Percentiles rank a stretch among this genome's conserved stretches.
These are phyloP conservation scores for Lithodes maja DNA, from an alignment of 2,888 invertebrate genomes.

Conservation along the genomic window DNA sequence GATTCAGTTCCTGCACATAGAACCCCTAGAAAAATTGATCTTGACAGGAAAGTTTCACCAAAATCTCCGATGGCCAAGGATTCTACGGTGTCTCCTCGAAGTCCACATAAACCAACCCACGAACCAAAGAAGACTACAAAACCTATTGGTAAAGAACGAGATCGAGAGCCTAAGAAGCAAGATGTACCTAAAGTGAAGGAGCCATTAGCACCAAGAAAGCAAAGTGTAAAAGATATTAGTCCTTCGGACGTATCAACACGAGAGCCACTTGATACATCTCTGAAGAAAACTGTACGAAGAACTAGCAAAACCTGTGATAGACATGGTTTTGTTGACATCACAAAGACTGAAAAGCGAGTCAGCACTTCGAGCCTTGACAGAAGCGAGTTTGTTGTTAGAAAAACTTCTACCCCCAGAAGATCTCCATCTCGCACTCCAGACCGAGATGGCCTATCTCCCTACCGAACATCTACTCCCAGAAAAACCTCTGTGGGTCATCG, in stretches of 20 bases:
- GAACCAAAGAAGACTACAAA: constrained; percentile 12
- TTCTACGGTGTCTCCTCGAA: neutral
- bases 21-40: neutral
- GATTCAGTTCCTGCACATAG: neutral
- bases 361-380: constrained; percentile 30
- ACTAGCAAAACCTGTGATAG: constrained; percentile 5
- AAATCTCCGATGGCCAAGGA: neutral
- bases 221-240: neutral
- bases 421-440: constrained; percentile 33
- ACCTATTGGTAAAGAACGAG: neutral
- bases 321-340: neutral
- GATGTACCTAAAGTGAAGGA: neutral
- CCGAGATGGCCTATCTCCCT: neutral
- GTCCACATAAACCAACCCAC: neutral
- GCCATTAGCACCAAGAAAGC: neutral
- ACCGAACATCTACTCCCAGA: constrained; percentile 21
- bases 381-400: neutral
- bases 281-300: constrained; percentile 2
- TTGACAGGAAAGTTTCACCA: neutral
- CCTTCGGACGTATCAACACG: neutral
- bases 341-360: constrained; percentile 11
- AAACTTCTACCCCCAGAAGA: constrained; percentile 25
- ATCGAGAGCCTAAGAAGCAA: neutral
- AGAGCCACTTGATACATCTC: neutral
- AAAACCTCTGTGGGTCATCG: constrained; percentile 27